Base-by-base conservation (phyloP, 2,113 vertebrate species). In the Struthidea cinerea region DNA sequence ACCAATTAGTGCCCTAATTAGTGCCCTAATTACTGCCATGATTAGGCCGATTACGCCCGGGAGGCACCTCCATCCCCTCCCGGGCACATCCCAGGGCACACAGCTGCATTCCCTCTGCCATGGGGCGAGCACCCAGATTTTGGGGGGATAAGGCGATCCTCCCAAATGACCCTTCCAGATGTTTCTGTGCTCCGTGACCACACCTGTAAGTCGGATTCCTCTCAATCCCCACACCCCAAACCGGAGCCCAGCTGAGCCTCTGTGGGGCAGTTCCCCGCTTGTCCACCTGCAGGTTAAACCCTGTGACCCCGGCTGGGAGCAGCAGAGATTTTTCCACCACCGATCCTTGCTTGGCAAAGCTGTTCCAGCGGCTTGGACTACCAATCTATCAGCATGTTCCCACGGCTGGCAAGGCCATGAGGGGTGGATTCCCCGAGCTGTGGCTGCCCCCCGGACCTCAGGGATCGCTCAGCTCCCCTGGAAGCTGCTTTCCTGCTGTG, bases 101-200 rank as follows among this genome's bases (percentile, higher is more conserved):
- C 4, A 82, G 44, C 69, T 67, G 47, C 9, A 2, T 22, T 70
- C 19, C 11, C 33, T 65, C 32, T 33, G 41, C 65, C 76, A 21
- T 4, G 30, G 24, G 22, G 8, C 7, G 30, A 44, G n/a, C 60
- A 9, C 35, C n/a, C 49, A 1, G 6, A 2, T 3, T 4, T 16
- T 14, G 10, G 6, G 14, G 18, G 9, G n/a, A 10, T 9, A 3
- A 33, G 24, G 24, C 13, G 44, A 89, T 30, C 16, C 19, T 23
- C 52, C 84, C 19, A 11, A 19, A 28, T 8, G 47, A 10, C 22
- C 30, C 33, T 37, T 33, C 37, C 41, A 30, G 39, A 0, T 7
- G 33, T 35, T 69, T 30, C 60, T 32, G 19, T 46, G 22, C 77
- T 47, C 12, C 5, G 0, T 19, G 57, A 7, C 47, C 56, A 5